phyloP scores from a whole-genome alignment of 2,797 vertebrate genomes.

The Carapus acus region DNA sequence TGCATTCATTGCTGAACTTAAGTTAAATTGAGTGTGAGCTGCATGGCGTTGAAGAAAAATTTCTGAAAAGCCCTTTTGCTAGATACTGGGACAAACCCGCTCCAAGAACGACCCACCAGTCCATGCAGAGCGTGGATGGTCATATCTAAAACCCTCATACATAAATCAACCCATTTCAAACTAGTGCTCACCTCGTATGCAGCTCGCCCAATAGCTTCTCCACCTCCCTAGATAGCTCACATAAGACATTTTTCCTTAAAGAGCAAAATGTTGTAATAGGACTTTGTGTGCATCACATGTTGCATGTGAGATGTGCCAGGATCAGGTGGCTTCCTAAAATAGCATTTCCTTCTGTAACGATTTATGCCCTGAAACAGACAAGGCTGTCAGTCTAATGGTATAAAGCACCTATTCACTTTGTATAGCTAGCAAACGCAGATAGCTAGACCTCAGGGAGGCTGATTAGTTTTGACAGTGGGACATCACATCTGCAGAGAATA shows the following conservation, averaged over 20 bases:
- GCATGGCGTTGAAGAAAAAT: slow-evolving; percentile 12
- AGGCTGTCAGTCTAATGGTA: slow-evolving; percentile 26
- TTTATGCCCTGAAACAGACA: slow-evolving; percentile 40
- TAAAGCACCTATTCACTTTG: slow-evolving; percentile 46
- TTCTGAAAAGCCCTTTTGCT: slow-evolving; percentile 26
- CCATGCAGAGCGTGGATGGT: slow-evolving; percentile 51
- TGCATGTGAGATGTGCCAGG: no score
- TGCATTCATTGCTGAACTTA: not conserved
- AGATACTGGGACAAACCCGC: slow-evolving; percentile 29
- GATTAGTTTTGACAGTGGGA: slow-evolving; percentile 47
- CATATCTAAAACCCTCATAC: slow-evolving; percentile 68
- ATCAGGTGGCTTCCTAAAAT: slow-evolving; percentile 18
- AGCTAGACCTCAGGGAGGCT: slow-evolving; percentile 33
- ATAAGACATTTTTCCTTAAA: slow-evolving; percentile 22
- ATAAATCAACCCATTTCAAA: slow-evolving; percentile 58
- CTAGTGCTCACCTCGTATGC: slow-evolving; percentile 58
- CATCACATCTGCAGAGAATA: slow-evolving; percentile 26
- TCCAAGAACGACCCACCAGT: slow-evolving; percentile 33
- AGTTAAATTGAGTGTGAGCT: not conserved
- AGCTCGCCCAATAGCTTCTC: slow-evolving; percentile 37
- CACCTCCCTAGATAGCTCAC: slow-evolving; percentile 22
- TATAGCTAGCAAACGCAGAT: slow-evolving; percentile 37
- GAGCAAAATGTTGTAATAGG: slow-evolving; percentile 17
- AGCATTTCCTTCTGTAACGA: slow-evolving; percentile 19
- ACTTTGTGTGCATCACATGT: slow-evolving; percentile 23